Evolutionary conservation across 2,113 vertebrate species (phyloP).

Genomic region (Stigmatopora nigra): DNA sequence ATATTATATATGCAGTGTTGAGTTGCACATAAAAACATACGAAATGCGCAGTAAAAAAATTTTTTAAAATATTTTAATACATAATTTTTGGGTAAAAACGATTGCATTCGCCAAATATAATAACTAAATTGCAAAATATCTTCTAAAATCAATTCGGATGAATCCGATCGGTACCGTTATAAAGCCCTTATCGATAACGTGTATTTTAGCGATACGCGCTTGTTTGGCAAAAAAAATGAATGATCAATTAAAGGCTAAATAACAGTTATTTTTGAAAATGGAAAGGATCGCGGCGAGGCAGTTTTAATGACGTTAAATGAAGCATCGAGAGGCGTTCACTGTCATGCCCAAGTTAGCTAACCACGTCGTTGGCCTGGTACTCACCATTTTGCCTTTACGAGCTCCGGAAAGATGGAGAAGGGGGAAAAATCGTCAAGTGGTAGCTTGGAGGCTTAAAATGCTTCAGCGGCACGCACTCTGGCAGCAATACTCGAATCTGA

Average conservation of each 20-base stretch:
- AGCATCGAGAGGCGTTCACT: background rate
- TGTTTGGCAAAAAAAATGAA: background rate
- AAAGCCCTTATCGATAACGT: background rate
- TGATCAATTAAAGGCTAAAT: background rate
- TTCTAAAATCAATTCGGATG: background rate
- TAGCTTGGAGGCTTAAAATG: background rate
- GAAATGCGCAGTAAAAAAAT: background rate
- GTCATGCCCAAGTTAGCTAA: conserved; percentile 14
- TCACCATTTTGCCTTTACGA: conserved; percentile 57
- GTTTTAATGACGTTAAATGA: background rate
- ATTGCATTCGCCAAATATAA: background rate
- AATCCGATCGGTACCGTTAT: background rate
- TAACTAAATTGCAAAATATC: background rate
- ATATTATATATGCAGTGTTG: background rate
- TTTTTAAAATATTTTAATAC: background rate
- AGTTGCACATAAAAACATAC: background rate
- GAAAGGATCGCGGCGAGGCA: background rate
- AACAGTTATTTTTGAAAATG: background rate
- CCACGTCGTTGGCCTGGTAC: conserved; percentile 29
- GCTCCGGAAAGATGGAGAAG: conserved; percentile 21
- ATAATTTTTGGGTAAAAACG: background rate
- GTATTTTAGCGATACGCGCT: background rate
- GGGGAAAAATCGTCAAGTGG: background rate
- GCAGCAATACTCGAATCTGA: background rate
- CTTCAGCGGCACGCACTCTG: background rate